Evolutionary conservation across 2,113 vertebrate genomes (phyloP).

Genomic region (Amphiprion percula): DNA sequence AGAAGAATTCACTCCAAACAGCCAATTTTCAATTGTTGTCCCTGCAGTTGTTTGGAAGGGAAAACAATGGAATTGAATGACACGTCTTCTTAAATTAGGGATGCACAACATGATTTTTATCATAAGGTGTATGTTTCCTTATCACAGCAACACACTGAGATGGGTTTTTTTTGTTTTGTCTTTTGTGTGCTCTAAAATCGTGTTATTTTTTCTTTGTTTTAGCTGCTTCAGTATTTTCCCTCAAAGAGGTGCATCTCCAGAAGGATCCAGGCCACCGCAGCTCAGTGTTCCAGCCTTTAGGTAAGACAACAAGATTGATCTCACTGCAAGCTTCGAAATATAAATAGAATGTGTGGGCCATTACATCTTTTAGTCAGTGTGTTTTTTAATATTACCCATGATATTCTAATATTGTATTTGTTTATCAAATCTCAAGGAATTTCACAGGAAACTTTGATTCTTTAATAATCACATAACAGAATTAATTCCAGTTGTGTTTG

Average conservation of each 20-base stretch:
- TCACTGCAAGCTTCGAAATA: background rate
- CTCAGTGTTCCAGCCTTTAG: conserved; percentile 92
- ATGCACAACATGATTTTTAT: no score
- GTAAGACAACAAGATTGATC: conserved; percentile 68
- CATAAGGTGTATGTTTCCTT: no score
- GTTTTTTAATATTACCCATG: background rate
- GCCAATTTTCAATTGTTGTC: no score
- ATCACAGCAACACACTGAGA: no score
- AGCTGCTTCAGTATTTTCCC: conserved; percentile 94
- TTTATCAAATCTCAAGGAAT: no score
- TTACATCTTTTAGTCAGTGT: background rate
- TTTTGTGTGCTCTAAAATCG: background rate
- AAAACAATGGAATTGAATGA: no score
- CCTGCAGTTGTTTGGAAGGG: no score
- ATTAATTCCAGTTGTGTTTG: background rate
- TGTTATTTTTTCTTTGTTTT: conserved; percentile 31
- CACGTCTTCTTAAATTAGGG: no score
- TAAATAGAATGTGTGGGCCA: no score
- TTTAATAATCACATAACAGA: background rate
- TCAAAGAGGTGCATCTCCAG: conserved; percentile 94
- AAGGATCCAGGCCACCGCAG: conserved; percentile 93
- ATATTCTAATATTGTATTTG: background rate
- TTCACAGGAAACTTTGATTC: background rate
- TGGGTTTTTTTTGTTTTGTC: no score
- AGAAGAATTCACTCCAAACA: no score